phyloP scores from a whole-genome alignment of 2,797 vertebrate genomes.

The Apogon hyalosoma region DNA sequence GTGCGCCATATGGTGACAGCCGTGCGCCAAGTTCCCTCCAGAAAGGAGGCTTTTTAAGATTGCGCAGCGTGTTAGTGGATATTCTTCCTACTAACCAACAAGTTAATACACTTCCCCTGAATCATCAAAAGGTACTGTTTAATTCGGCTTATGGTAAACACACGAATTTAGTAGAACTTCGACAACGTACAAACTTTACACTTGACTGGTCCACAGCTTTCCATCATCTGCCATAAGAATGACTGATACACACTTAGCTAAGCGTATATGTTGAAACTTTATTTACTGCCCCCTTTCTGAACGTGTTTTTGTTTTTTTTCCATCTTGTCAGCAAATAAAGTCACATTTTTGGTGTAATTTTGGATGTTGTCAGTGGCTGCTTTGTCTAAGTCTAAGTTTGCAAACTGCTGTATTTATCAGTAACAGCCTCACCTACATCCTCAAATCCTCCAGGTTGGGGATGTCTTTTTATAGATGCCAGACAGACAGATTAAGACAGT shows the following conservation, averaged over 20 bases:
- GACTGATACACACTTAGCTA: too few relatives aligned
- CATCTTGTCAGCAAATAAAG: too few relatives aligned
- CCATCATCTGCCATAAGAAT: background rate
- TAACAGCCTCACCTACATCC: constrained; percentile 6
- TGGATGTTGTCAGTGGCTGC: too few relatives aligned
- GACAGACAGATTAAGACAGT: constrained; percentile 59
- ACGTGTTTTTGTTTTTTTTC: too few relatives aligned
- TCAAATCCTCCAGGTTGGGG: constrained; percentile 27
- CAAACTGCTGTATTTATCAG: too few relatives aligned
- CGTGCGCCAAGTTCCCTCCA: constrained; percentile 1
- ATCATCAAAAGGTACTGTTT: background rate
- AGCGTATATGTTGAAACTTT: too few relatives aligned
- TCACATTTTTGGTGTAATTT: too few relatives aligned
- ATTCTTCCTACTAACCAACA: fast-evolving
- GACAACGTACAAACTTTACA: background rate
- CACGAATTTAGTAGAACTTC: fast-evolving
- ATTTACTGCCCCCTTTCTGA: too few relatives aligned
- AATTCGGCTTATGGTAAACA: background rate
- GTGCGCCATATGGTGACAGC: constrained; percentile 29
- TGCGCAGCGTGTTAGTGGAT: fast-evolving
- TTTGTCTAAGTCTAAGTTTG: too few relatives aligned
- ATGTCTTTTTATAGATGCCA: constrained; percentile 62
- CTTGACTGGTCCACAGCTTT: background rate
- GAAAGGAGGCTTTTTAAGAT: constrained; percentile 9
- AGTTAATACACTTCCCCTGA: too few relatives aligned